A percentile compares a stretch with the other conserved stretches of the same genome.
These are phyloP conservation scores for Brenthis daphne DNA, from an alignment of 2,888 invertebrate genomes.

Conservation along the genomic window DNA sequence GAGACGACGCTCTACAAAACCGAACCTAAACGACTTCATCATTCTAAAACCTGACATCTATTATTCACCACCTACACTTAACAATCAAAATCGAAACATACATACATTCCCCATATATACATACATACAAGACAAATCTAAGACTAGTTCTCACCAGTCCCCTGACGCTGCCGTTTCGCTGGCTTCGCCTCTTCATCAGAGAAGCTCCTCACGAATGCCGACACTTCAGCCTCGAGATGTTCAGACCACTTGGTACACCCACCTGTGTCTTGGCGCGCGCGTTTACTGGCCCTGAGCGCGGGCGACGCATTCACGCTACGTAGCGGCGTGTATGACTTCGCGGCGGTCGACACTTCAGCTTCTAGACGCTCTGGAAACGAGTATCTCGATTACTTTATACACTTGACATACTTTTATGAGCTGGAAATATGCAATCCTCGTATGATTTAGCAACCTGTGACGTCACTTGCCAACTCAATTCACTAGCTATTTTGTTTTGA, in stretches of 20 bases:
- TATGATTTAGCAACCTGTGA: no score
- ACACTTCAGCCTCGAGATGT: slow-evolving; percentile 36
- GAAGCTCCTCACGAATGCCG: slow-evolving; percentile 33
- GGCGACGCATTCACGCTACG: slow-evolving; percentile 61
- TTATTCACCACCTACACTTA: background rate
- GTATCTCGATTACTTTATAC: slow-evolving; percentile 1
- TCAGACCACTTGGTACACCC: slow-evolving; percentile 40
- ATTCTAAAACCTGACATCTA: no score
- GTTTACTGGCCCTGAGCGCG: slow-evolving; percentile 55
- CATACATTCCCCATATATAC: background rate
- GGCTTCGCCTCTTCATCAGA: slow-evolving; percentile 28
- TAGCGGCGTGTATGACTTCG: slow-evolving; percentile 57
- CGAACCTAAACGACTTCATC: no score
- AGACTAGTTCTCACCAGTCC: slow-evolving; percentile 30
- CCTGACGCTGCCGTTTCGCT: slow-evolving; percentile 26
- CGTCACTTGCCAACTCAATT: no score
- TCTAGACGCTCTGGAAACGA: slow-evolving; percentile 63
- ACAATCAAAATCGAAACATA: background rate
- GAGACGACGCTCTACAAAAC: no score
- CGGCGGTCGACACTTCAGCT: slow-evolving; percentile 64
- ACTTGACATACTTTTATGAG: background rate
- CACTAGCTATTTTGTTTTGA: no score
- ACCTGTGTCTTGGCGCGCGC: slow-evolving; percentile 69
- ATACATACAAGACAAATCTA: background rate
- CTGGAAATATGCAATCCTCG: no score